Evolutionary conservation across 2,797 vertebrate genomes (phyloP).

Genomic region (Megalops cyprinoides): DNA sequence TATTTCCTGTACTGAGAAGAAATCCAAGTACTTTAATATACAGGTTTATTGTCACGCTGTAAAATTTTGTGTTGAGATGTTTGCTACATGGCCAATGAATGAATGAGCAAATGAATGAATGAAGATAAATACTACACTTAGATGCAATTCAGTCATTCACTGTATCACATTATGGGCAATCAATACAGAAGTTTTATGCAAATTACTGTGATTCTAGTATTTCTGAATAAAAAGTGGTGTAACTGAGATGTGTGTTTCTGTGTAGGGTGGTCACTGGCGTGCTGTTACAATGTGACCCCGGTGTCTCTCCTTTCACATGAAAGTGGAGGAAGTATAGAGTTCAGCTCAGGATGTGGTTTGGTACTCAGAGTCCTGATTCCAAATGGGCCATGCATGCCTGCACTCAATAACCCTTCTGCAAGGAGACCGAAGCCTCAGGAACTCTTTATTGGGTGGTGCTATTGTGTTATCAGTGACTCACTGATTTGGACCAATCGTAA

Average conservation of each 20-base stretch:
- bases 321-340: too few species aligned
- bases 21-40: constrained; percentile 3
- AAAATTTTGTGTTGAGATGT: not conserved
- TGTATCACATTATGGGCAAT: not conserved
- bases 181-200: not conserved
- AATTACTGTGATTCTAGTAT: constrained; percentile 4
- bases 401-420: too few species aligned
- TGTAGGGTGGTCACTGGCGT: not conserved
- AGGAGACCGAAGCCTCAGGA: too few species aligned
- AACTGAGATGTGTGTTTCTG: not conserved
- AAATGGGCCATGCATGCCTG: too few species aligned
- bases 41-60: not conserved
- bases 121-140: too few species aligned
- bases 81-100: not conserved
- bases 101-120: not conserved
- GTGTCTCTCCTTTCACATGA: not conserved
- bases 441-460: too few species aligned
- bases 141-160: too few species aligned
- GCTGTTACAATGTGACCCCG: not conserved
- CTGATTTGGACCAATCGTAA: too few species aligned
- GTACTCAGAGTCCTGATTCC: too few species aligned
- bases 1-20: not conserved
- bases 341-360: too few species aligned
- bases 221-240: constrained; percentile 5
- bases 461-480: too few species aligned